Conservation (phyloP, 2,797 vertebrate genomes). For the Chaenodraco wilsoni region DNA sequence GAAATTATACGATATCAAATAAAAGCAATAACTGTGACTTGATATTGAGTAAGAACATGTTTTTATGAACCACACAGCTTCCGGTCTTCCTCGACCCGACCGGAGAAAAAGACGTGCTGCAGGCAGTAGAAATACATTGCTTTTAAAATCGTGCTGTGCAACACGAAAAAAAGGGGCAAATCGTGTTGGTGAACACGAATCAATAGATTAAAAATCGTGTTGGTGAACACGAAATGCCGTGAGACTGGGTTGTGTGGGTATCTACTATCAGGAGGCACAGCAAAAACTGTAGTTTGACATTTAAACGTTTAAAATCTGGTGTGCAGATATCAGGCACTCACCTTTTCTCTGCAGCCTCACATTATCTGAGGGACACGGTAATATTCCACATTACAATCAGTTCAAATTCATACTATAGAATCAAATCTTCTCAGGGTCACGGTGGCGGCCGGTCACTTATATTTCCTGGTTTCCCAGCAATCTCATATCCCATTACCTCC, state of each 20-base stretch:
- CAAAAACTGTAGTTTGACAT: neutral
- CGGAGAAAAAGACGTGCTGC: no score
- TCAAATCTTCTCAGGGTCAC: conserved; percentile 23
- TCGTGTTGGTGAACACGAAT: no score
- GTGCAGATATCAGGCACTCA: neutral
- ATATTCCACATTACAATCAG: conserved; percentile 19
- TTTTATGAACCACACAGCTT: no score
- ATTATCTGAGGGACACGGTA: neutral
- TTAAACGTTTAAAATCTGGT: neutral
- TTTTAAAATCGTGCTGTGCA: no score
- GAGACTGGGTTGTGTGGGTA: neutral
- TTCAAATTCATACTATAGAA: conserved; percentile 35
- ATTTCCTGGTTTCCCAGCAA: conserved; percentile 22
- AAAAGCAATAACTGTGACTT: no score
- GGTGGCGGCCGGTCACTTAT: conserved; percentile 5
- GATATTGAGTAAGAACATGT: no score
- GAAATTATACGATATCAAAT: no score
- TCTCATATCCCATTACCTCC: conserved; percentile 31
- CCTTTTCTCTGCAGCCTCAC: conserved; percentile 3
- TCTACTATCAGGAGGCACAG: neutral
- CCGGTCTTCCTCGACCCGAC: no score
- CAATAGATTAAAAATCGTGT: no score
- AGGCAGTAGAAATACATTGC: no score
- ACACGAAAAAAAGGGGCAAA: no score
- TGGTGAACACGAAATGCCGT: no score